phyloP scores from a whole-genome alignment of 2,113 vertebrate genomes.

The Paradisaea rubra region DNA sequence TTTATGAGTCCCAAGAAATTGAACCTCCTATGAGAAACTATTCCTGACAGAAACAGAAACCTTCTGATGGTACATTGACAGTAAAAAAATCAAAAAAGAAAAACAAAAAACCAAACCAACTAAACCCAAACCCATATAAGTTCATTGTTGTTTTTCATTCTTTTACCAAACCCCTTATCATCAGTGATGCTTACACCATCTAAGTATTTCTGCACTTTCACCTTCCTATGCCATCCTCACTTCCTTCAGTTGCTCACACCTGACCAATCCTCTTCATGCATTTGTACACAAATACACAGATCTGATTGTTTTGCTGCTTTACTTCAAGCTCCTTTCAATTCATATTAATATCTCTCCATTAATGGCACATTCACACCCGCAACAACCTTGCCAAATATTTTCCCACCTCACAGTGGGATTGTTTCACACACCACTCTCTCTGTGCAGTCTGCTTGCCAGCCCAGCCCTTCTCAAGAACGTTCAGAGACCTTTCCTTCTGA shows the following conservation, averaged over 20 bases:
- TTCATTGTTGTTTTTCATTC: neutral
- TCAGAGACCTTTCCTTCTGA: neutral
- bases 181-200: neutral
- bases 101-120: neutral
- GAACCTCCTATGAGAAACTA: neutral
- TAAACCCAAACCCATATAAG: neutral
- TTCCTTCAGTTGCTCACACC: neutral
- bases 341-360: neutral
- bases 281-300: neutral
- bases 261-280: neutral
- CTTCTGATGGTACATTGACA: neutral
- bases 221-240: neutral
- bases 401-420: neutral
- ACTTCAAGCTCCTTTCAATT: neutral
- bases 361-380: neutral
- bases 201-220: neutral
- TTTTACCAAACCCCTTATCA: neutral
- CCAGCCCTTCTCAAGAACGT: neutral
- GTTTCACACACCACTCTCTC: neutral
- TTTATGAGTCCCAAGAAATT: neutral
- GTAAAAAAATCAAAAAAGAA: neutral
- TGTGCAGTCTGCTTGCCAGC: neutral
- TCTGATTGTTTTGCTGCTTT: neutral
- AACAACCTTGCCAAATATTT: neutral
- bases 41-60: neutral